Conservation (phyloP, 1,140 invertebrate species). For the Polyergus mexicanus region DNA sequence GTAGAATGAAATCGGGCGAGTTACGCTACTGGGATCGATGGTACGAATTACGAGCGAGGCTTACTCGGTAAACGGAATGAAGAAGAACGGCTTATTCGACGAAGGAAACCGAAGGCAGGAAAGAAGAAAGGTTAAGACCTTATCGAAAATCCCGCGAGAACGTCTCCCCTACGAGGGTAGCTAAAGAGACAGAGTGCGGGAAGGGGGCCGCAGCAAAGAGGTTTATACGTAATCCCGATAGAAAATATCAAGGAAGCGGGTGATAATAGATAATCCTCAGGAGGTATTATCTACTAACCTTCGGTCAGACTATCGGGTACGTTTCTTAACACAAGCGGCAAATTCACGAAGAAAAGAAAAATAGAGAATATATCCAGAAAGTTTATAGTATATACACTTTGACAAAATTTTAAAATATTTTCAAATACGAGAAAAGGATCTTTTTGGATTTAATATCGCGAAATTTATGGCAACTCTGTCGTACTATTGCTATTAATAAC, state of each 20-base stretch:
- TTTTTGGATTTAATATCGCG: not conserved
- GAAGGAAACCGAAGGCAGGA: not conserved
- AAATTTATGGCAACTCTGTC: slow-evolving; percentile 11
- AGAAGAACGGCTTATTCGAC: slow-evolving; percentile 57
- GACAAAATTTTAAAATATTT: too few species aligned
- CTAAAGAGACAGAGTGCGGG: slow-evolving; percentile 17
- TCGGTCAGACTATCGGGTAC: not conserved
- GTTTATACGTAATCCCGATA: slow-evolving; percentile 61
- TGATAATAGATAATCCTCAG: slow-evolving; percentile 74
- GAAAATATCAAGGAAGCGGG: slow-evolving; percentile 64
- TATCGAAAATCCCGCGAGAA: slow-evolving; percentile 57
- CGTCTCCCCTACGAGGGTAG: slow-evolving; percentile 32
- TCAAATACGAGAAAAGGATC: not conserved
- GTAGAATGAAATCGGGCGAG: slow-evolving; percentile 10
- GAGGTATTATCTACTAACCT: slow-evolving; percentile 73
- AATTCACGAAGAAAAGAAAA: not conserved
- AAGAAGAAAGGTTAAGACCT: slow-evolving; percentile 48
- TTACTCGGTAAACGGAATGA: slow-evolving; percentile 34
- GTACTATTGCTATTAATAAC: not conserved
- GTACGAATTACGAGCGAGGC: slow-evolving; percentile 38
- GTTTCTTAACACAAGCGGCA: slow-evolving; percentile 30
- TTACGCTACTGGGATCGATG: slow-evolving; percentile 40
- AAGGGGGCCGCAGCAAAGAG: slow-evolving; percentile 32
- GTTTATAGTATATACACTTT: too few species aligned
- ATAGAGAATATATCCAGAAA: not conserved